A percentile compares a stretch with the other conserved stretches of the same genome.
Conservation (phyloP, 2,113 vertebrate genomes). For the Baryphthengus martii region DNA sequence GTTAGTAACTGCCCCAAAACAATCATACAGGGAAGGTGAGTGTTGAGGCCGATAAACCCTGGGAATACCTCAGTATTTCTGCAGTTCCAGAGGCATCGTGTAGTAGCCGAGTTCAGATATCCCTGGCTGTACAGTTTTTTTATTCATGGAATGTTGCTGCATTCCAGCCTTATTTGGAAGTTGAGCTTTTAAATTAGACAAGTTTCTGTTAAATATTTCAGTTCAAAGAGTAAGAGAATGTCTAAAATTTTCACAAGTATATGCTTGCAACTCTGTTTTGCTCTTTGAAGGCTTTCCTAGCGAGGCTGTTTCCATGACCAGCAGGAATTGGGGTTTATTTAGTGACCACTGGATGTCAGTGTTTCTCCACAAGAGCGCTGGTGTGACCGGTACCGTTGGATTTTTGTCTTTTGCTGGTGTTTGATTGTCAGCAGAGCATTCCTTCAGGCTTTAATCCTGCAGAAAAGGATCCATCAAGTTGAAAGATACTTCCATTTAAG, state of each 20-base stretch:
- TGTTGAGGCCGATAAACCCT: neutral
- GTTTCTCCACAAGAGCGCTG: neutral
- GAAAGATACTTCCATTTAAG: neutral
- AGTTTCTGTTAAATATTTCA: neutral
- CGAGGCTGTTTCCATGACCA: neutral
- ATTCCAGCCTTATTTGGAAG: neutral
- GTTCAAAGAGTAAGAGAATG: neutral
- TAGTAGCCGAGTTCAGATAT: neutral
- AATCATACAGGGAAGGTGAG: too few relatives aligned
- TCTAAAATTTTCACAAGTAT: neutral
- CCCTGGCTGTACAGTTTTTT: neutral
- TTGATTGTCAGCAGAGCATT: neutral
- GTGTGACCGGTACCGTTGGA: rapidly evolving
- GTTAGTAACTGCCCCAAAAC: neutral
- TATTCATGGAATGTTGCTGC: neutral
- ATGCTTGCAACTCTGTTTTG: too few relatives aligned
- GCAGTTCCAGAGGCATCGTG: neutral
- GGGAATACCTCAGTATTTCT: neutral
- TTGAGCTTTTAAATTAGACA: neutral
- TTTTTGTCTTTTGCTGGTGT: neutral
- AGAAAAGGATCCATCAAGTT: neutral
- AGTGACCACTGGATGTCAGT: conserved; percentile 15
- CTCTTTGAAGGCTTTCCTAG: neutral
- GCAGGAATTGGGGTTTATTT: neutral
- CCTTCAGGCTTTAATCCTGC: neutral